Percentiles rank a stretch among this genome's conserved stretches.
These are phyloP conservation scores for Polietes domitor DNA, from an alignment of 2,888 invertebrate species.

Conservation along the genomic window DNA sequence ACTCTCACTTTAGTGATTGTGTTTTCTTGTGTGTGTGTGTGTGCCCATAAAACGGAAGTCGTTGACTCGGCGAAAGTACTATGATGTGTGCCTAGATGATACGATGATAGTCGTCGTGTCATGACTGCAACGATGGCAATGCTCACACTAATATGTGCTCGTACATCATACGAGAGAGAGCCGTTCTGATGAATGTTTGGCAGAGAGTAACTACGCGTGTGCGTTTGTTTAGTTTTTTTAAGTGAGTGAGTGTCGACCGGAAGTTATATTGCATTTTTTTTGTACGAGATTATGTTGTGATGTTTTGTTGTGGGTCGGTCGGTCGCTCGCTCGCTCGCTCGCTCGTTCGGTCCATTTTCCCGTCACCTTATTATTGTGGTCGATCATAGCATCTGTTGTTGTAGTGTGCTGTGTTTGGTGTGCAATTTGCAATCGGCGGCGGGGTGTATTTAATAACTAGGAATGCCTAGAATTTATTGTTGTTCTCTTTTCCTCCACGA, in stretches of 20 bases:
- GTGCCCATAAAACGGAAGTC: slow-evolving; percentile 74
- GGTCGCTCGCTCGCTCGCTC: no score
- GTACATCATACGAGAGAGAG: not conserved
- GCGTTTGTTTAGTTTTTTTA: slow-evolving; percentile 2
- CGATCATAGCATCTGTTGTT: no score
- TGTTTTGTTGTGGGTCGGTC: slow-evolving; percentile 42
- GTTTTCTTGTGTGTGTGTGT: not conserved
- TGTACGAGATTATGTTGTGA: slow-evolving; percentile 25
- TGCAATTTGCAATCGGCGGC: no score
- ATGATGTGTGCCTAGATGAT: not conserved
- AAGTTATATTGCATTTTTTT: slow-evolving; percentile 60
- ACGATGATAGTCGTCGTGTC: slow-evolving; percentile 49
- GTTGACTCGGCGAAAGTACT: slow-evolving; percentile 74
- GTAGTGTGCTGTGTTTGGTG: no score
- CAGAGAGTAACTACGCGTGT: not conserved
- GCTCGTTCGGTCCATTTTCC: no score
- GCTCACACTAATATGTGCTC: not conserved
- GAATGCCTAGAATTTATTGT: no score
- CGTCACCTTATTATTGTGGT: no score
- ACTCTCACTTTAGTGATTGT: slow-evolving; percentile 13
- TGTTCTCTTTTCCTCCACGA: no score
- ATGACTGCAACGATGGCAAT: slow-evolving; percentile 43
- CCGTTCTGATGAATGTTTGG: not conserved
- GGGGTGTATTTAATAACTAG: no score
- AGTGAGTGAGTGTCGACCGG: slow-evolving; percentile 67